Conservation (phyloP, 64 coral and sea anemone genomes). For the Dendrophyllia cribrosa region DNA sequence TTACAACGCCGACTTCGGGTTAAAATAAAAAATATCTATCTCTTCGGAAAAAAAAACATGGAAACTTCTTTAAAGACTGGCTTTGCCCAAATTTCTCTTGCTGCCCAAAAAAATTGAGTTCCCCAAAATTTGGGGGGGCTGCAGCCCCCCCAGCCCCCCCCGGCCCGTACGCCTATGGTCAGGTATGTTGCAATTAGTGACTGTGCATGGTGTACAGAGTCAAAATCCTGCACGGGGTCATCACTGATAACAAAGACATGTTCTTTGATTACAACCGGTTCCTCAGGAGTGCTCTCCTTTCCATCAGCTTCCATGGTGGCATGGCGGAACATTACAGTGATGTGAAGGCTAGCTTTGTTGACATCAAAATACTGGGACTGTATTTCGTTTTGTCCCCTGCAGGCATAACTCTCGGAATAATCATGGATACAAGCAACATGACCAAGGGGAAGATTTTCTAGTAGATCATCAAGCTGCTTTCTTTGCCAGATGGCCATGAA, state of each 20-base stretch:
- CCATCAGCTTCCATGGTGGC: constrained; percentile 44
- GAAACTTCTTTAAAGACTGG: too few relatives aligned
- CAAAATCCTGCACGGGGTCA: constrained; percentile 47
- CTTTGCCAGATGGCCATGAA: constrained; percentile 79
- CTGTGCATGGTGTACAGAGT: constrained; percentile 53
- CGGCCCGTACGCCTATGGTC: too few relatives aligned
- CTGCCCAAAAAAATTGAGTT: too few relatives aligned
- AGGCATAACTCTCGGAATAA: constrained; percentile 69
- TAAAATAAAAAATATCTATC: too few relatives aligned
- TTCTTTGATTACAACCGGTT: constrained; percentile 60
- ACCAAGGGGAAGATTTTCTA: constrained; percentile 48
- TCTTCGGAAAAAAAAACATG: too few relatives aligned
- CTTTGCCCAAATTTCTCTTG: too few relatives aligned
- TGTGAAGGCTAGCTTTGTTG: constrained; percentile 69
- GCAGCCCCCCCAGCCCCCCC: too few relatives aligned
- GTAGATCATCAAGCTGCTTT: constrained; percentile 61
- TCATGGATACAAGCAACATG: constrained; percentile 67
- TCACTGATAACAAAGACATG: constrained; percentile 64
- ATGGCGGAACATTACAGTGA: constrained; percentile 52
- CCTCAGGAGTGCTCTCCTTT: constrained; percentile 35
- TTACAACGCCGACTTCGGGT: too few relatives aligned
- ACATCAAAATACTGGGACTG: constrained; percentile 61
- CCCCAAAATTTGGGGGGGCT: too few relatives aligned
- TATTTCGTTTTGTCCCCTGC: constrained; percentile 52
- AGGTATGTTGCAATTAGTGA: not conserved